phyloP scores from a whole-genome alignment of 2,797 vertebrate species.

The Orientallactaga sibirica region DNA sequence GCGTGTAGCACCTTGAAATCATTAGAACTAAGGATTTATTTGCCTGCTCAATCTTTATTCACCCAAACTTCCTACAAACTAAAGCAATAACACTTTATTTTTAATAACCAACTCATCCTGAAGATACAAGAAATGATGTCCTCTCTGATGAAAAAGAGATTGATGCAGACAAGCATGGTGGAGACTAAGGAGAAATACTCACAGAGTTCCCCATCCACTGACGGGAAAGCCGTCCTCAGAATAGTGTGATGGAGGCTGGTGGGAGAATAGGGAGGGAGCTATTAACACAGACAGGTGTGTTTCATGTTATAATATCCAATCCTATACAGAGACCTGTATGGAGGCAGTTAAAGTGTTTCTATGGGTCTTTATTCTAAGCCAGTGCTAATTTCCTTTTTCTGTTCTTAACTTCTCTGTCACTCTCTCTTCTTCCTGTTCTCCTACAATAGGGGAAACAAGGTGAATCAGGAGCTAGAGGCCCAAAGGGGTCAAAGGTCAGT shows the following conservation, averaged over 20 bases:
- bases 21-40: constrained; percentile 44
- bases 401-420: constrained; percentile 76
- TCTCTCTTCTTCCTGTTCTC: constrained; percentile 76
- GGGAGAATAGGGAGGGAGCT: neutral
- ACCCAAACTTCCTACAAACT: constrained; percentile 61
- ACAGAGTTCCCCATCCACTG: constrained; percentile 6
- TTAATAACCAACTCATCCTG: constrained; percentile 62
- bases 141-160: constrained; percentile 62
- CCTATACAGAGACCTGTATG: neutral
- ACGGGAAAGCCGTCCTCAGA: neutral
- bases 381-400: constrained; percentile 81
- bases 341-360: constrained; percentile 70
- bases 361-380: constrained; percentile 68
- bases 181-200: constrained; percentile 50
- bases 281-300: fast-evolving
- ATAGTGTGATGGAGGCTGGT: neutral
- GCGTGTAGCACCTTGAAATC: constrained; percentile 53
- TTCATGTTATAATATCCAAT: neutral
- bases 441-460: constrained; percentile 94
- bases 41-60: constrained; percentile 58
- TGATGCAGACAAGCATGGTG: neutral
- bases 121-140: constrained; percentile 44
- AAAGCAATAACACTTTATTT: constrained; percentile 72
- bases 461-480: constrained; percentile 94
- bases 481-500: constrained; percentile 98